These are phyloP conservation scores for Paraplagusia blochii DNA, from an alignment of 2,113 vertebrate genomes.

Conservation along the genomic window DNA sequence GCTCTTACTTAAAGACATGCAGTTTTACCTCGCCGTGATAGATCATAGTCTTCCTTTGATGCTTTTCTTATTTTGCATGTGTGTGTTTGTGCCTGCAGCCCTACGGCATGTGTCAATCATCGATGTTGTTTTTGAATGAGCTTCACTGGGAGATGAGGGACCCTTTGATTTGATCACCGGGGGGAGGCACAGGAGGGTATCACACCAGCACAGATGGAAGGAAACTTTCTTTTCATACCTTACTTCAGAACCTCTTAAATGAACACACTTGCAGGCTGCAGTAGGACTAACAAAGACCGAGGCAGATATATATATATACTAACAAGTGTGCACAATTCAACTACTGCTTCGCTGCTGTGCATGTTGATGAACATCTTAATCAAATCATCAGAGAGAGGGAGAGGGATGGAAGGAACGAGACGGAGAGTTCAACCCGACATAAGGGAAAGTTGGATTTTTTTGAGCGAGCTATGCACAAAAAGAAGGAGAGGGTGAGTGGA, in stretches of 20 bases:
- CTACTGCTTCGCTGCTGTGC: conserved; percentile 20
- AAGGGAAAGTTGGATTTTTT: too few species aligned
- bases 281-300: conserved; percentile 18
- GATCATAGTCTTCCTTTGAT: conserved; percentile 46
- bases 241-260: conserved; percentile 37
- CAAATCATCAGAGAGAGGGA: conserved; percentile 13
- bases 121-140: conserved; percentile 56
- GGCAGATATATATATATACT: conserved; percentile 5
- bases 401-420: conserved; percentile 1
- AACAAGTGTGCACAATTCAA: conserved; percentile 14
- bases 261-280: conserved; percentile 7
- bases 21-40: conserved; percentile 42
- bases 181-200: conserved; percentile 56
- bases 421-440: conserved; percentile 3
- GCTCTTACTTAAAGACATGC: conserved; percentile 38
- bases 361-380: conserved; percentile 28
- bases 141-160: conserved; percentile 58
- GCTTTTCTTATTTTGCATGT: neutral
- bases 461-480: too few species aligned
- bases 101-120: conserved; percentile 66
- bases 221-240: conserved; percentile 44
- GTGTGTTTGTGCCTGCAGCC: conserved; percentile 39
- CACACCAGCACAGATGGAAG: conserved; percentile 42
- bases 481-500: conserved; percentile 1
- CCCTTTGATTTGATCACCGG: conserved; percentile 66